A percentile compares a stretch with the other conserved stretches of the same genome.
These are phyloP conservation scores for Miniopterus natalensis DNA, from an alignment of 2,113 vertebrate species.

Conservation along the genomic window DNA sequence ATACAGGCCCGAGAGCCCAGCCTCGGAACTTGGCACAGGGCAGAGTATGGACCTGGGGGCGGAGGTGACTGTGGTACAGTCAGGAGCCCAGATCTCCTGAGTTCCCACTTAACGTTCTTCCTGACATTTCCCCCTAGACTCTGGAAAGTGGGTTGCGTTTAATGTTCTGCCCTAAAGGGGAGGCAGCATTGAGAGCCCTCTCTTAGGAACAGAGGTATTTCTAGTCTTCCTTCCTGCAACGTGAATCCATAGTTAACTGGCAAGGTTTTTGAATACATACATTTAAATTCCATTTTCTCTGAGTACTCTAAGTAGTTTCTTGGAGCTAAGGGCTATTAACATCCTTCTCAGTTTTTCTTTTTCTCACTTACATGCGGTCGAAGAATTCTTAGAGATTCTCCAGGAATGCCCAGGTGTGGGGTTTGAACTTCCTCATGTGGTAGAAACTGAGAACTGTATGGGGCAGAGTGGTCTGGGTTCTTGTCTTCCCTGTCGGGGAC, in stretches of 20 bases:
- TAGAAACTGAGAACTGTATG: background rate
- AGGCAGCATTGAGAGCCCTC: background rate
- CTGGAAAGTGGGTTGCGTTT: background rate
- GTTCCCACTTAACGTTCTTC: background rate
- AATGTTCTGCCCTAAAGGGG: background rate
- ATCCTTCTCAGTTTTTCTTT: background rate
- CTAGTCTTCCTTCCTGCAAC: background rate
- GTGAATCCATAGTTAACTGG: constrained; percentile 34
- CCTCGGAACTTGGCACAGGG: background rate
- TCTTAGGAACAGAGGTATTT: background rate
- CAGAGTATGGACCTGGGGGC: background rate
- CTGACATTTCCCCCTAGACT: background rate
- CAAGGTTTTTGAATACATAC: constrained; percentile 36
- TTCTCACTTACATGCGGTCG: background rate
- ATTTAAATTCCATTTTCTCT: constrained; percentile 66
- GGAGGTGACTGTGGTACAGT: background rate
- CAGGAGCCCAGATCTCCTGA: background rate
- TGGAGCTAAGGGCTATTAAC: constrained; percentile 8
- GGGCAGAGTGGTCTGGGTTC: background rate
- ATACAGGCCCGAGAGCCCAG: background rate
- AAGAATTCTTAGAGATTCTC: constrained; percentile 51
- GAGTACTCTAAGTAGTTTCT: constrained; percentile 28
- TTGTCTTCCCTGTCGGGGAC: background rate
- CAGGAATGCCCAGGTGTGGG: background rate
- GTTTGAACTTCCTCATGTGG: background rate